These are phyloP conservation scores for Pipistrellus nathusii DNA, from an alignment of 2,797 vertebrate species.

Conservation along the genomic window DNA sequence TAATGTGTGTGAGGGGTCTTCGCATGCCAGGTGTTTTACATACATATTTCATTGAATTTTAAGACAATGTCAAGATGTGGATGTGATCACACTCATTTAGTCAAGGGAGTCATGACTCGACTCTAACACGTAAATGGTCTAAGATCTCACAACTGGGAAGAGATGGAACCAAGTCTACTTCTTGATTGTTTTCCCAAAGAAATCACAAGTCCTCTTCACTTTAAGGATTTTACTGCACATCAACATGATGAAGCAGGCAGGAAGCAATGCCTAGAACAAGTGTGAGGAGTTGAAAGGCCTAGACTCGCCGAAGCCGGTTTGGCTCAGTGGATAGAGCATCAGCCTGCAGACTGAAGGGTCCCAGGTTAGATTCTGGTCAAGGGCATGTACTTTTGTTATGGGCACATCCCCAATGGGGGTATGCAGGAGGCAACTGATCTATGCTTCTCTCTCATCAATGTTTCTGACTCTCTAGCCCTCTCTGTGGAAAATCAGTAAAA, in stretches of 20 bases:
- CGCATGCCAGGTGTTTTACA: not conserved
- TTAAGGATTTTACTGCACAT: not conserved
- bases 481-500: too few relatives aligned
- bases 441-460: too few relatives aligned
- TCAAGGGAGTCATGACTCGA: not conserved
- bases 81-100: not conserved
- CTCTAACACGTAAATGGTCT: not conserved
- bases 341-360: too few relatives aligned
- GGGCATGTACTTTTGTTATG: too few relatives aligned
- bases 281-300: not conserved
- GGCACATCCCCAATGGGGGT: too few relatives aligned
- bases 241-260: not conserved
- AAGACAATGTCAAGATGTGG: conserved; percentile 19
- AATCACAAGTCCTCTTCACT: not conserved
- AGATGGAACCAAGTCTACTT: not conserved
- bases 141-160: not conserved
- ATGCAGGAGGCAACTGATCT: too few relatives aligned
- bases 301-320: not conserved
- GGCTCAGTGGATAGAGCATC: too few relatives aligned
- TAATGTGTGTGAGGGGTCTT: not conserved
- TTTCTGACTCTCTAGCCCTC: too few relatives aligned
- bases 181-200: not conserved
- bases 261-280: not conserved
- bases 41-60: not conserved
- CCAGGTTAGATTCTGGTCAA: too few relatives aligned